These are phyloP conservation scores for Vespertilio murinus DNA, from an alignment of 2,797 vertebrate species.

Conservation along the genomic window DNA sequence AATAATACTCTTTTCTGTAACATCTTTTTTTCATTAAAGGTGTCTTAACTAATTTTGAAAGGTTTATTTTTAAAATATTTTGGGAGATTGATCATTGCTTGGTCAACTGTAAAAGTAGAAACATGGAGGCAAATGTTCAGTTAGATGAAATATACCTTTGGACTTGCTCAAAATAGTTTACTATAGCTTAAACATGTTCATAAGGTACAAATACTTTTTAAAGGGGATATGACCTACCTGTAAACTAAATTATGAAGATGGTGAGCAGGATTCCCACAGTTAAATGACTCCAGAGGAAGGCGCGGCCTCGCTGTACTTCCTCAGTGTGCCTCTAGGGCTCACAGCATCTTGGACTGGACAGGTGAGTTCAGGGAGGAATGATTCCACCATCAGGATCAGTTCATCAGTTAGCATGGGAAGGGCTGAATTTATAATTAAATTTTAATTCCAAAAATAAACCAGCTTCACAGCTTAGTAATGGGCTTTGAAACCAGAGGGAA, in stretches of 20 bases:
- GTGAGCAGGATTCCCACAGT: neutral
- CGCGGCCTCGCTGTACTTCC: neutral
- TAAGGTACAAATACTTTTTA: conserved; percentile 11
- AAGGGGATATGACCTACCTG: neutral
- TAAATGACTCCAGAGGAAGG: neutral
- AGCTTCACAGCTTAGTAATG: neutral
- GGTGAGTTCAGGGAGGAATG: neutral
- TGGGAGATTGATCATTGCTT: neutral
- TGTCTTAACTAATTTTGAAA: conserved; percentile 19
- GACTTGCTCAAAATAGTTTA: neutral
- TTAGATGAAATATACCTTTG: neutral
- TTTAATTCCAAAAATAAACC: conserved; percentile 33
- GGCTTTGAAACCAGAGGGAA: neutral
- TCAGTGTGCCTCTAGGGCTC: neutral
- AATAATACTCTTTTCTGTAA: neutral
- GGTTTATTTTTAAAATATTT: neutral
- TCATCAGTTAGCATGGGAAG: neutral
- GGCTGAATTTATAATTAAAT: neutral
- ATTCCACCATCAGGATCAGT: conserved; percentile 3
- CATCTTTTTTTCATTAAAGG: neutral
- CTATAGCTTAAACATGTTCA: neutral
- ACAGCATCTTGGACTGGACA: neutral
- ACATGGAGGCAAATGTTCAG: neutral
- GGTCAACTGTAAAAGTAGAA: neutral
- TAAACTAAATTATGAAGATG: neutral